Base-by-base conservation (phyloP, 2,888 invertebrate species). In the Antitype chi region DNA sequence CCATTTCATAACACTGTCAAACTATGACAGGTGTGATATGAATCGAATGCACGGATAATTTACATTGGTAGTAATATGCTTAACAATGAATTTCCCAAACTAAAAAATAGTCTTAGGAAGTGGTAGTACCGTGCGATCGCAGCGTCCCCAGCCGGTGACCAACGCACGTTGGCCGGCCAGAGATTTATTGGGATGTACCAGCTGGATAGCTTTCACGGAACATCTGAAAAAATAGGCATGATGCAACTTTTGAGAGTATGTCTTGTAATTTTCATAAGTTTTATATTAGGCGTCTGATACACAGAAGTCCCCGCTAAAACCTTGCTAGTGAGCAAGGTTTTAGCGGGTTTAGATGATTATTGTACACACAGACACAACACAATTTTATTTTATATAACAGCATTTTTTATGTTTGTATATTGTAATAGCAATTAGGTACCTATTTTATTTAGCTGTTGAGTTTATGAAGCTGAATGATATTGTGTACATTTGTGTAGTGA, bases 101-200 rank as follows among this genome's bases (percentile, higher is more conserved):
- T 49, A 20, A 20, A 49, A 2, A 8, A 43, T 55, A 73, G 43
- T 64, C n/a, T 28, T n/a, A 63, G 9, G 17, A 47, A 32, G 13
- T 55, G 9, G 23, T 62, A 70, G 17, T 77, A 96, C 96, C 88
- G 91, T 93, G 25, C 88, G 90, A 87, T 96, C 96, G 69, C 96
- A 96, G 43, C 96, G 93, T 0, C 96, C 96, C 96, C 96, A 96
- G 0, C 96, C 96, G 0, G 95, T 93, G 4, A 95, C 95, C 62
- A 94, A 94, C 0, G 90, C 96, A 59, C 79, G 90, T 0, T 20
- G 69, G 1, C 90, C 87, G 3, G 63, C 20, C 4, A 92, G 15
- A 4, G 43, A 15, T 9, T 55, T 15, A 1, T 38, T 20, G 0
- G 84, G 81, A 28, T 84, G 53, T 15, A 89, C 62, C 72, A 94